phyloP scores from a whole-genome alignment of 2,888 invertebrate species.

The Sesia bembeciformis region DNA sequence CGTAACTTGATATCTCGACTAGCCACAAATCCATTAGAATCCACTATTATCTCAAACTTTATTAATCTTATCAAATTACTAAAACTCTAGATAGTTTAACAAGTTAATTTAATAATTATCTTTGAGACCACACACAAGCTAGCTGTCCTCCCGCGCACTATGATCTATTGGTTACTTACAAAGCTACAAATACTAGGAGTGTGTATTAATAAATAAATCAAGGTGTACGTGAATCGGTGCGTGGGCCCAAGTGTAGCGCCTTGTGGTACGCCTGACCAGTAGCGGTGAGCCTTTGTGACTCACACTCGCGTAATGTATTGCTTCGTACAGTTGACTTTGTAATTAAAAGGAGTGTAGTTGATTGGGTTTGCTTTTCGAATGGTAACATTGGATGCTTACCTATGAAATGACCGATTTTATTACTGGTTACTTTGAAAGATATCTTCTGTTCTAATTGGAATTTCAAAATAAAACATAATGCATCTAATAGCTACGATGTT shows the following conservation, averaged over 20 bases:
- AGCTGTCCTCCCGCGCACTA: conserved; percentile 37
- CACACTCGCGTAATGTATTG: conserved; percentile 1
- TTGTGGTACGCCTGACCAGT: conserved; percentile 36
- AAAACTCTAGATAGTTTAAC: conserved; percentile 18
- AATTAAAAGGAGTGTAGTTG: not conserved
- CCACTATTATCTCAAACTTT: not conserved
- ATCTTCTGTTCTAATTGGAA: too few relatives aligned
- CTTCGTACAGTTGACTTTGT: not conserved
- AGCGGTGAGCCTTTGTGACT: conserved; percentile 31
- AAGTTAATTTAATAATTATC: conserved; percentile 36
- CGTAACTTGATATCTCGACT: not conserved
- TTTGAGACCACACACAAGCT: conserved; percentile 37
- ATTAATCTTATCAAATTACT: conserved; percentile 4
- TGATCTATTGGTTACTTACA: conserved; percentile 27
- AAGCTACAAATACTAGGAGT: not conserved
- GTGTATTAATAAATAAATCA: not conserved
- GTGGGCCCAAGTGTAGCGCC: conserved; percentile 36
- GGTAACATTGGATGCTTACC: too few relatives aligned
- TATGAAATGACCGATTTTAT: too few relatives aligned
- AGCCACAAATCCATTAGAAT: not conserved
- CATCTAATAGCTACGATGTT: too few relatives aligned
- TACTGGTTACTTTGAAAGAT: too few relatives aligned
- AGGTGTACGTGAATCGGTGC: conserved; percentile 21
- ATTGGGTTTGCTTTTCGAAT: too few relatives aligned
- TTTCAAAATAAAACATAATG: too few relatives aligned